Evolutionary conservation across 1,140 invertebrate genomes (phyloP).

Genomic region (Drosophila mayri): DNA sequence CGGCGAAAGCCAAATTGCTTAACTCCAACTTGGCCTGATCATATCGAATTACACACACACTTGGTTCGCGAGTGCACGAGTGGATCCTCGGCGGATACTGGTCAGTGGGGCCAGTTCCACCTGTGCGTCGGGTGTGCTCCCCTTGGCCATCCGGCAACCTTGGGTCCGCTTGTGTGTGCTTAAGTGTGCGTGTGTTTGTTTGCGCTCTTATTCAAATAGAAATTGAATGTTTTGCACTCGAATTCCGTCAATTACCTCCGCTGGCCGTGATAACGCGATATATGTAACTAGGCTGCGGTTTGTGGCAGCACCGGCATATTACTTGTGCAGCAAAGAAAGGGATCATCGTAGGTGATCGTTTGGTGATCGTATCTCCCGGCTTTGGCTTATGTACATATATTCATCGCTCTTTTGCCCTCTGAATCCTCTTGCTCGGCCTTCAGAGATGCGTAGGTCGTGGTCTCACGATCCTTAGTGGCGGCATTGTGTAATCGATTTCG

Average conservation of each 20-base stretch:
- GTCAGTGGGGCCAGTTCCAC: not conserved
- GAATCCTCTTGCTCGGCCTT: not conserved
- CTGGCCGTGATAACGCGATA: conserved; percentile 38
- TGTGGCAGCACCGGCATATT: not conserved
- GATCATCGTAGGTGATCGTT: not conserved
- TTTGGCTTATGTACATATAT: conserved; percentile 9
- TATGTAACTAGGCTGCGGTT: not conserved
- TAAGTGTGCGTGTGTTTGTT: conserved; percentile 31
- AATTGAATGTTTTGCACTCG: conserved; percentile 74
- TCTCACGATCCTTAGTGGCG: conserved; percentile 21
- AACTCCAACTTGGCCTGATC: not conserved
- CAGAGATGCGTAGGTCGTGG: conserved; percentile 31
- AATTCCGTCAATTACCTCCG: conserved; percentile 54
- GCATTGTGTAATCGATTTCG: conserved; percentile 35
- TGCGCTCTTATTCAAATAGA: conserved; percentile 75
- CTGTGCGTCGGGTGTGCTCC: conserved; percentile 1
- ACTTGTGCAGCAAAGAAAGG: not conserved
- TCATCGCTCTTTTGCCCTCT: not conserved
- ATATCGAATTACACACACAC: conserved; percentile 8
- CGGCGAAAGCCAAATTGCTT: not conserved
- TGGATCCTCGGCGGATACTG: conserved; percentile 3
- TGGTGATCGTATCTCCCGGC: conserved; percentile 28
- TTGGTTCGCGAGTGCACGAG: not conserved
- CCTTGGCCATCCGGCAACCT: conserved; percentile 48
- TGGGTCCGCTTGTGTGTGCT: conserved; percentile 14